Conservation (phyloP, 1,140 invertebrate genomes). For the Ectropis grisescens region DNA sequence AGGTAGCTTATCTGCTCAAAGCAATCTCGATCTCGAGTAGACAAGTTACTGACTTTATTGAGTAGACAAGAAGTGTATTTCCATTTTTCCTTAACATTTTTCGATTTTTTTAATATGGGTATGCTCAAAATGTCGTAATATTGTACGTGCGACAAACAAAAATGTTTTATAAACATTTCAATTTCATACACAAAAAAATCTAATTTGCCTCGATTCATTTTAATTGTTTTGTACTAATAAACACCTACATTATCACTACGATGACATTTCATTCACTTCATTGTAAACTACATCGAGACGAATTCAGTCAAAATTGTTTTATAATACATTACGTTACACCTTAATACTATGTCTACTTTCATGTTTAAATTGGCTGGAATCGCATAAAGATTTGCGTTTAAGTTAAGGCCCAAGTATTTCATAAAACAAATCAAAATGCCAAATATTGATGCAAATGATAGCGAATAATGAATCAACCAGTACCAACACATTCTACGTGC, state of each 20-base stretch:
- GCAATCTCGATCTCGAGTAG: too few relatives aligned
- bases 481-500: conserved; percentile 23
- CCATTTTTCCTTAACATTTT: too few relatives aligned
- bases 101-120: too few relatives aligned
- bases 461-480: conserved; percentile 22
- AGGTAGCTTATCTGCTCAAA: too few relatives aligned
- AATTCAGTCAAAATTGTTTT: conserved; percentile 63
- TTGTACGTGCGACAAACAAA: too few relatives aligned
- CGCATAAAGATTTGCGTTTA: conserved; percentile 43
- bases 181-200: too few relatives aligned
- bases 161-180: too few relatives aligned
- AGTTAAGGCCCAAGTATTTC: conserved; percentile 11
- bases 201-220: too few relatives aligned
- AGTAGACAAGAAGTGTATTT: too few relatives aligned
- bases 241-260: conserved; percentile 50
- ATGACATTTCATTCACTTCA: conserved; percentile 47
- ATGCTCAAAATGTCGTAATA: too few relatives aligned
- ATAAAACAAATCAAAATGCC: conserved; percentile 6
- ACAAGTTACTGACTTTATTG: too few relatives aligned
- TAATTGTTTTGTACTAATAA: conserved; percentile 57
- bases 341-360: conserved; percentile 41
- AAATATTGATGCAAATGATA: conserved; percentile 27
- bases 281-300: conserved; percentile 61
- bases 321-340: conserved; percentile 53
- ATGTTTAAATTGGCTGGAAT: conserved; percentile 52